phyloP scores from a whole-genome alignment of 1,140 invertebrate genomes.

The Rhyzopertha dominica region DNA sequence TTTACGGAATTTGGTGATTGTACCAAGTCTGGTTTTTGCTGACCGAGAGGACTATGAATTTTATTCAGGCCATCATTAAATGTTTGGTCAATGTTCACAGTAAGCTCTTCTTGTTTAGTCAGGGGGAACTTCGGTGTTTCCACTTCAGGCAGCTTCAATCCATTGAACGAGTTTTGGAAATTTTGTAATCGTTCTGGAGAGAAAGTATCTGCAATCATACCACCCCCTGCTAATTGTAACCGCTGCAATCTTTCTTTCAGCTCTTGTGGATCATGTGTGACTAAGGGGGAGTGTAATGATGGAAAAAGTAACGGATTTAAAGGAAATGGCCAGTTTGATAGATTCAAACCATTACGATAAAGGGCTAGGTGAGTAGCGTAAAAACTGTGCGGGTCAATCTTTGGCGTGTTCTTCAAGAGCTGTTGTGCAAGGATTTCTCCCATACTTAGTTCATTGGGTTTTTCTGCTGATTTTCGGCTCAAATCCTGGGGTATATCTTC shows the following conservation, averaged over 20 bases:
- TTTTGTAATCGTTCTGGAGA: conserved; percentile 29
- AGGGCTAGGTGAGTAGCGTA: conserved; percentile 53
- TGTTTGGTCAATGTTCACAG: conserved; percentile 27
- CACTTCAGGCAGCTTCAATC: conserved; percentile 14
- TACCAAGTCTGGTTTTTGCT: conserved; percentile 37
- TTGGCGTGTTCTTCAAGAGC: conserved; percentile 53
- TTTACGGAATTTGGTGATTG: conserved; percentile 63
- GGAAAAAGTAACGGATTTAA: conserved; percentile 52
- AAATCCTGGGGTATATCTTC: conserved; percentile 47
- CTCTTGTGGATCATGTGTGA: conserved; percentile 55
- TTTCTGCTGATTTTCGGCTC: conserved; percentile 38
- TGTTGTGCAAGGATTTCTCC: conserved; percentile 55
- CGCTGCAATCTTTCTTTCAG: conserved; percentile 61
- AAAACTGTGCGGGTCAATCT: conserved; percentile 51
- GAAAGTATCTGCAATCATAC: conserved; percentile 55
- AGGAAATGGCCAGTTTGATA: conserved; percentile 47
- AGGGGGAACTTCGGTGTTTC: conserved; percentile 18
- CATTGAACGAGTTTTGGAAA: conserved; percentile 19
- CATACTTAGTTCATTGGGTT: conserved; percentile 45
- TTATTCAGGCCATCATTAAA: conserved; percentile 26
- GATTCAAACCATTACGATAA: conserved; percentile 45
- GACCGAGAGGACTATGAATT: conserved; percentile 33
- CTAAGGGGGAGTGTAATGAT: conserved; percentile 46
- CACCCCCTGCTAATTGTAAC: conserved; percentile 61
- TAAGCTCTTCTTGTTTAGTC: conserved; percentile 32